Conservation (phyloP, 2,797 vertebrate species). For the Pterois miles region DNA sequence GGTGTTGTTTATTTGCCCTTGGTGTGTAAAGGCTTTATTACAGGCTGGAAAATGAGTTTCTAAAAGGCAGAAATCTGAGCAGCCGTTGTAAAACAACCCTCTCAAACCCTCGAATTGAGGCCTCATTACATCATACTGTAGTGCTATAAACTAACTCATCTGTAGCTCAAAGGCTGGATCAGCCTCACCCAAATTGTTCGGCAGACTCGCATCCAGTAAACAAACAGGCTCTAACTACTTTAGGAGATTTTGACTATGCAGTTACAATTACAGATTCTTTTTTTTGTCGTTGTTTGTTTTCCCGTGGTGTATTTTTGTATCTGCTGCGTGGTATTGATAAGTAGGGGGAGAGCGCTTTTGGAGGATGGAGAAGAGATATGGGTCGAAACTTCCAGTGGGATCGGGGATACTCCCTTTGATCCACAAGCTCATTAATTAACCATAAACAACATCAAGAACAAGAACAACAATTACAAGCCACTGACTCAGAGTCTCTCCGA, state of each 20-base stretch:
- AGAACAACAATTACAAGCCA: constrained; percentile 74
- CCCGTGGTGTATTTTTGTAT: constrained; percentile 19
- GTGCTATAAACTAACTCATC: constrained; percentile 4
- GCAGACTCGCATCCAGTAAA: constrained; percentile 14
- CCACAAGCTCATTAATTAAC: constrained; percentile 75
- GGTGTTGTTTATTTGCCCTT: too few relatives aligned
- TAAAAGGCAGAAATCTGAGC: background rate
- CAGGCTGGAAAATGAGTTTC: background rate
- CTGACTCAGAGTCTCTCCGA: constrained; percentile 37
- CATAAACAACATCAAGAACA: constrained; percentile 75
- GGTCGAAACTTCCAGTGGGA: constrained; percentile 69
- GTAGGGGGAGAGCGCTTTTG: constrained; percentile 12
- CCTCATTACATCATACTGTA: constrained; percentile 30
- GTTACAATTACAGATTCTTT: constrained; percentile 13
- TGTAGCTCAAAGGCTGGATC: constrained; percentile 27
- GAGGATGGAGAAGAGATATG: constrained; percentile 62
- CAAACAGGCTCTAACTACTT: constrained; percentile 26
- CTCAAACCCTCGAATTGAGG: background rate
- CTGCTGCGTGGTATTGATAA: constrained; percentile 35
- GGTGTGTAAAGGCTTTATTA: background rate
- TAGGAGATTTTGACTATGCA: constrained; percentile 15
- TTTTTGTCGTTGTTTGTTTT: constrained; percentile 1
- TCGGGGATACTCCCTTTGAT: constrained; percentile 74
- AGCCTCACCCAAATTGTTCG: constrained; percentile 22
- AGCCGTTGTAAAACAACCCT: background rate